Base-by-base conservation (phyloP, 2,113 vertebrate species). In the Centropristis striata region DNA sequence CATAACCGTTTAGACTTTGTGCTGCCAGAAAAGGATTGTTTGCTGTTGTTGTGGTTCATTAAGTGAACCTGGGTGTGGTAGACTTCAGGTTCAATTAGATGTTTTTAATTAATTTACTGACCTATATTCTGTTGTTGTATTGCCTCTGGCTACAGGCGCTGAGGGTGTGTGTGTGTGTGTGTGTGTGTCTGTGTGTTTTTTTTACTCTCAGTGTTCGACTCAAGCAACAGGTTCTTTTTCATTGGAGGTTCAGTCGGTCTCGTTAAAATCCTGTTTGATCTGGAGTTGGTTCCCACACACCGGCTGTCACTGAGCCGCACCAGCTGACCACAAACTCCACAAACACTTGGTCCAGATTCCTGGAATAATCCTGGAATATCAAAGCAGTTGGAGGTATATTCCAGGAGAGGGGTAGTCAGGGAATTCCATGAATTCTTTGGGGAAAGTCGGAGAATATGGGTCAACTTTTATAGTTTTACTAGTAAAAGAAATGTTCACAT, bases 181-280 rank as follows among this genome's bases (percentile, higher is more conserved):
- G 18, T 32, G 42, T 50, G 32, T 51, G 15, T 69, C 14, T 69
- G 41, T 69, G 59, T 67, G 44, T 50, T 21, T 75, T 25, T 42
- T 50, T 18, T n/a, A n/a, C 47, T 27, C 23, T 1, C 44, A 21
- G 21, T 1, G 8, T 25, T 14, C 5, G 3, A 32, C 37, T 61
- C 12, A 12, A 63, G 36, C 32, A 58, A 37, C 61, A 57, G 63
- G 49, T 67, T 49, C 2, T 50, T 58, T n/a, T 50, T 58, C 23
- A 20, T 36, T 13, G 32, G 10, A 54, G 49, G 28, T 28, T 51
- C 1, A 10, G 25, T 53, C 7, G 21, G 18, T 37, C 61, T 55
- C 2, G 21, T 54, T 71, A 46, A 66, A 75, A 3, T 44, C 13
- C 9, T 60, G 64, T 81, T 61, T 61, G 71, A 54, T 18, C 36